Evolutionary conservation across 2,797 vertebrate genomes (phyloP), one percentile per base, ranked within the genome.

Genomic region (Tolypeutes matacus): DNA sequence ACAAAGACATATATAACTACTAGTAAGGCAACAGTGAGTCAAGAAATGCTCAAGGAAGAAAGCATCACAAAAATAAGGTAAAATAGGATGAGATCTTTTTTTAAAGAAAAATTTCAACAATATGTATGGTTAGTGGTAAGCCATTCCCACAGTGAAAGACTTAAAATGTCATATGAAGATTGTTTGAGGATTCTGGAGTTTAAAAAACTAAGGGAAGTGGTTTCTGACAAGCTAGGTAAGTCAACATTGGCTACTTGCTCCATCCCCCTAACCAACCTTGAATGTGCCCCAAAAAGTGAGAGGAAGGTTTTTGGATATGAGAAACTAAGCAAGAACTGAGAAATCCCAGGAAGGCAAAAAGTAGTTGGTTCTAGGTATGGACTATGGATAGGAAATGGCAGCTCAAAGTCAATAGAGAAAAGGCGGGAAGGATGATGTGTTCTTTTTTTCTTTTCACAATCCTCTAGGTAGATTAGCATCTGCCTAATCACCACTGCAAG

Each of bases 31-130:
- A 17, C 27, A 78, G 0, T 49, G 67, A 80, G 60, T 56, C 46
- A 69, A 80, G 51, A 65, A 4, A 25, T 12, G 20, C 60, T 72
- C 10, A 25, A 81, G 34, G 42, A 94, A 34, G 31, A 91, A 93
- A n/a, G 4, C 36, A 53, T n/a, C 3, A 51, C 20, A 92, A 92
- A 77, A 56, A 18, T 18, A 89, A 96, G 95, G 96, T 97, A 97
- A 97, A 92, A 51, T 87, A 93, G 81, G 34, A 75, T 86, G 39
- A 78, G 12, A 15, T 49, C 21, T 69, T 75, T 69, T 36, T 12
- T 25, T 69, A 53, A n/a, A 80, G 21, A 60, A 53, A 82, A 77
- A 56, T 12, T 46, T 82, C 10, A 62, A 18, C 21, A 70, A 18
- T 31, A 67, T 39, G 7, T 49, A 10, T 39, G 49, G 75, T 62